These are phyloP conservation scores for Pterostichus madidus DNA, from an alignment of 2,888 invertebrate species.

Conservation along the genomic window DNA sequence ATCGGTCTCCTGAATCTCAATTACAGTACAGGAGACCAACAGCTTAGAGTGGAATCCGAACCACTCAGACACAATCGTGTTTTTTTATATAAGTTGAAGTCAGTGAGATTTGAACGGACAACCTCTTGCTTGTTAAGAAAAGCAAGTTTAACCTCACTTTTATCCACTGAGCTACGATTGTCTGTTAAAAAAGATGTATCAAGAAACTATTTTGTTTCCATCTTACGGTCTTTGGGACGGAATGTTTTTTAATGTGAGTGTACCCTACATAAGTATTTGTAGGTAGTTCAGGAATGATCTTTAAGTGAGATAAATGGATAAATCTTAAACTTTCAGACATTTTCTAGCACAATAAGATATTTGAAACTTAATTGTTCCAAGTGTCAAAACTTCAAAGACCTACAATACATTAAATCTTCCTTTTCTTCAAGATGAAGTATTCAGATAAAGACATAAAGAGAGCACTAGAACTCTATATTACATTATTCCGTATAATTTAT, in stretches of 20 bases:
- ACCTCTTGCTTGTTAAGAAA: too few species aligned
- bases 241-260: constrained; percentile 6
- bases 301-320: constrained; percentile 48
- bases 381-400: constrained; percentile 26
- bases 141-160: too few species aligned
- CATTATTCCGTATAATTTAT: background rate
- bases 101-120: too few species aligned
- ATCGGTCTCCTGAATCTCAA: too few species aligned
- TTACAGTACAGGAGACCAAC: too few species aligned
- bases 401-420: constrained; percentile 35
- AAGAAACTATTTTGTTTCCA: background rate
- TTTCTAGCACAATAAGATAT: constrained; percentile 43
- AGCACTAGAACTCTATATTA: background rate
- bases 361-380: constrained; percentile 42
- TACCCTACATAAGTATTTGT: constrained; percentile 3
- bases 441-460: too few species aligned
- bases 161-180: too few species aligned
- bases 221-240: background rate
- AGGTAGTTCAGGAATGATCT: constrained; percentile 33
- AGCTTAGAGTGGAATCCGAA: too few species aligned
- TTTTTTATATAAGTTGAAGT: too few species aligned
- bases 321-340: constrained; percentile 14
- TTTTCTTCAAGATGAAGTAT: background rate
- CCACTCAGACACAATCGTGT: too few species aligned
- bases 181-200: too few species aligned